Conservation (phyloP, 23 tunicate genomes). For the Halocynthia roretzi region DNA sequence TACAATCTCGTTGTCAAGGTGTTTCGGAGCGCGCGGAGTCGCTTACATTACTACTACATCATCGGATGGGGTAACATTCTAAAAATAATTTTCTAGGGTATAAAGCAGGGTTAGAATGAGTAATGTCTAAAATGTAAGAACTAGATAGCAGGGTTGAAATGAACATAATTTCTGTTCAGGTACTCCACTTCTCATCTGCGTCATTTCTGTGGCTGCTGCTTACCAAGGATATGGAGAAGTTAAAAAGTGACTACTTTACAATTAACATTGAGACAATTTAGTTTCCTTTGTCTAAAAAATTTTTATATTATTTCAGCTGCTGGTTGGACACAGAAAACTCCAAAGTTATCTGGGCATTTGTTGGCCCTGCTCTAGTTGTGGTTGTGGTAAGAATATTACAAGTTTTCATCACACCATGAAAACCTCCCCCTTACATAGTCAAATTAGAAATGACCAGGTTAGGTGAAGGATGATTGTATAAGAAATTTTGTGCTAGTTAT, state of each 20-base stretch:
- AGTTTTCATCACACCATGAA: too few relatives aligned
- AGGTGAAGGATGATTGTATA: too few relatives aligned
- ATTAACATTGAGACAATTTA: not conserved
- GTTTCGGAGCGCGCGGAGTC: conserved; percentile 7
- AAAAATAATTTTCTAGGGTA: too few relatives aligned
- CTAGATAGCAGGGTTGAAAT: not conserved
- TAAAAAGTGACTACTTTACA: conserved; percentile 7
- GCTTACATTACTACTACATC: conserved; percentile 12
- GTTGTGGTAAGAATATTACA: conserved; percentile 3
- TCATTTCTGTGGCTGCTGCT: conserved; percentile 19
- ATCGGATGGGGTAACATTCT: conserved; percentile 20
- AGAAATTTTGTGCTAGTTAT: too few relatives aligned
- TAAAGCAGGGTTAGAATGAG: too few relatives aligned
- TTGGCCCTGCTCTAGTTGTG: conserved; percentile 15
- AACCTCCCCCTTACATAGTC: too few relatives aligned
- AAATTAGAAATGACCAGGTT: too few relatives aligned
- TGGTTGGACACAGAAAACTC: conserved; percentile 21
- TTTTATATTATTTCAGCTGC: conserved; percentile 7
- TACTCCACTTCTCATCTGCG: conserved; percentile 17
- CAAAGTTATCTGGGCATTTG: conserved; percentile 22
- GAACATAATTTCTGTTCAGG: conserved; percentile 10
- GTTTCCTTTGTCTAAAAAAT: too few relatives aligned
- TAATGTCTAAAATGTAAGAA: too few relatives aligned
- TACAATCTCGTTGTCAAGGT: conserved; percentile 24
- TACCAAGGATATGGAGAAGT: conserved; percentile 15